Conservation (phyloP, 2,888 invertebrate genomes). For the Lasioglossum oenotherae region DNA sequence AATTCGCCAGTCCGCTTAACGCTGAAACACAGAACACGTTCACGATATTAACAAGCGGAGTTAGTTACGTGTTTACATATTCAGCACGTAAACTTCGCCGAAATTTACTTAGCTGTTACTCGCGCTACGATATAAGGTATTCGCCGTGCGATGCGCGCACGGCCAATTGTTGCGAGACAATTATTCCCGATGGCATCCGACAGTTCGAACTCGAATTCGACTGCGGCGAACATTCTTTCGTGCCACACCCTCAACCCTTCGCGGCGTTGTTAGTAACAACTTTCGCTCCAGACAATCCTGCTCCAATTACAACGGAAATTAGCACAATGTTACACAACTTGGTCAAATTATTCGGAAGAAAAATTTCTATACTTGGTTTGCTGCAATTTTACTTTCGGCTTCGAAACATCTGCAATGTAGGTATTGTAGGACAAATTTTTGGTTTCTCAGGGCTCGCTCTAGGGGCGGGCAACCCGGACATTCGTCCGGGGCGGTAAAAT, state of each 20-base stretch:
- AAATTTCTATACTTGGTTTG: not conserved
- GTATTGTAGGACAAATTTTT: too few species aligned
- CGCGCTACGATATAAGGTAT: slow-evolving; percentile 35
- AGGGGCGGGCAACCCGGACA: too few species aligned
- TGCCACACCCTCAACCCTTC: not conserved
- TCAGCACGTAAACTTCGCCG: slow-evolving; percentile 54
- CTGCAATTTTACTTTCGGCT: not conserved
- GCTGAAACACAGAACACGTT: slow-evolving; percentile 84
- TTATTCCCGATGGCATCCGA: slow-evolving; percentile 12
- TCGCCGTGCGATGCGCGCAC: slow-evolving; percentile 39
- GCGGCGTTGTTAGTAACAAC: not conserved
- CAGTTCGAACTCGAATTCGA: not conserved
- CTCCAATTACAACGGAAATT: not conserved
- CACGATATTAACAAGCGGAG: slow-evolving; percentile 75
- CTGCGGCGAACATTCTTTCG: not conserved
- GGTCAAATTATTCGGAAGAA: not conserved
- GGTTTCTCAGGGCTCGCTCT: too few species aligned
- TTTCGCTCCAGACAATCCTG: not conserved
- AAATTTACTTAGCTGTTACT: slow-evolving; percentile 47
- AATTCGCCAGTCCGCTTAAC: slow-evolving; percentile 85
- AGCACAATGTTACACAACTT: not conserved
- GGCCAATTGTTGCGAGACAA: slow-evolving; percentile 22
- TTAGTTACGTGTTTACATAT: slow-evolving; percentile 66
- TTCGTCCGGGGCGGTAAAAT: too few species aligned
- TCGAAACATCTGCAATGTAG: too few species aligned